Evolutionary conservation across 2,113 vertebrate species (phyloP), one percentile per base, ranked within the genome.

Genomic region (Trachemys scripta): DNA sequence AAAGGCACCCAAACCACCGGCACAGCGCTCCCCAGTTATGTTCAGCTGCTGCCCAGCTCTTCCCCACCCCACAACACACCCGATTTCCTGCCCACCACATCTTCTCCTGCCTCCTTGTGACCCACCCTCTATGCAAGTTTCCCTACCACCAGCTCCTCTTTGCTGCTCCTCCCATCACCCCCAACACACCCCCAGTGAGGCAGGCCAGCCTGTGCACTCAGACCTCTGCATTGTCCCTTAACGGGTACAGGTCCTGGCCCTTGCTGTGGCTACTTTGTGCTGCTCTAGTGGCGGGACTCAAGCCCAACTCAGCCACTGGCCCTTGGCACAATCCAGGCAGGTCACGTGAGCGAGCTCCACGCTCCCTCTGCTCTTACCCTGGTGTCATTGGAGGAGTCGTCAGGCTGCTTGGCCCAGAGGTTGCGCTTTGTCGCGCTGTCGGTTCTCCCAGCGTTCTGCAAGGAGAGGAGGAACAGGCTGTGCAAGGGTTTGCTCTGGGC

Each of bases 381-480:
- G 56, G 88, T 91, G 82, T 97, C 96, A 82, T 35, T 96, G 82
- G 96, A 72, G 51, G 50, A 29, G 51, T 94, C 86, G 54, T 97
- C 96, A 13, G 92, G 38, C 85, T 84, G 95, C 72, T 95, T 98
- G 94, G 99, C 98, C 98, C 98, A 99, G 87, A 98, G 25, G 3
- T 96, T 98, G 90, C 97, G 98, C 92, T 97, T 99, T 56, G 94
- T 87, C 62, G 84, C 96, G 95, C 98, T 98, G 96, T 98, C 98
- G 88, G 98, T 97, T 54, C 97, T 98, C 97, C 97, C 98, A 92
- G 98, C 89, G 88, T 99, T 98, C 99, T 99, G 88, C 83, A 96
- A 92, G 59, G 53, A 85, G 10, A 10, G 90, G 62, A 90, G 38
- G 10, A 0, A 0, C 29, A n/a, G 87, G 72, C 3, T 38, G 24